Conservation (phyloP, 2,888 invertebrate species). For the Drosophila formosana region DNA sequence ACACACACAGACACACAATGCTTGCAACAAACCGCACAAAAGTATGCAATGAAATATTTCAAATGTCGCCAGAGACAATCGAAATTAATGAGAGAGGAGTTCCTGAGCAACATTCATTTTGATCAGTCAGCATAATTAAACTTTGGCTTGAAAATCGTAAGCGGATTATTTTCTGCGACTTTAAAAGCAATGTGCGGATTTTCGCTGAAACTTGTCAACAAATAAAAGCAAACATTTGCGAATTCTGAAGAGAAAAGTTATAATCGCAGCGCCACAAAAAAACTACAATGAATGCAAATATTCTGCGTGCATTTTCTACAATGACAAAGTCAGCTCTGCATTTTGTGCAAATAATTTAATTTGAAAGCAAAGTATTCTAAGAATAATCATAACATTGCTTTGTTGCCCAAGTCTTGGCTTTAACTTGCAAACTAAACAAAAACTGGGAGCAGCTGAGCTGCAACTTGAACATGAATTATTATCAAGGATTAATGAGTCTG, state of each 20-base stretch:
- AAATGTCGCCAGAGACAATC: slow-evolving; percentile 28
- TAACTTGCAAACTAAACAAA: not conserved
- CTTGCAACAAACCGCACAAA: slow-evolving; percentile 53
- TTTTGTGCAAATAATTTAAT: not conserved
- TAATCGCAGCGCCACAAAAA: no score
- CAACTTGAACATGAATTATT: not conserved
- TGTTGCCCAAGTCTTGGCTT: not conserved
- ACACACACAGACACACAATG: slow-evolving; percentile 3
- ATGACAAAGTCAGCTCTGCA: not conserved
- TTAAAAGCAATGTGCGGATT: not conserved
- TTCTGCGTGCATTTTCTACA: not conserved
- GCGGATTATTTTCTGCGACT: not conserved
- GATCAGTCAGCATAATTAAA: slow-evolving; percentile 20
- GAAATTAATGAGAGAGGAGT: slow-evolving; percentile 25
- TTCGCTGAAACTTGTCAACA: not conserved
- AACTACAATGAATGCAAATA: not conserved
- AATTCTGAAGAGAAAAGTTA: no score
- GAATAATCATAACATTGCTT: no score
- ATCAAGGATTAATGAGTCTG: not conserved
- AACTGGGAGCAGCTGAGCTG: not conserved
- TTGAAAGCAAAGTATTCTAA: not conserved
- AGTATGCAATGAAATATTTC: slow-evolving; percentile 72
- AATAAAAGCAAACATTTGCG: no score
- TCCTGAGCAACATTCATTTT: slow-evolving; percentile 30
- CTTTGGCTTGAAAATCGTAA: not conserved